A percentile compares a stretch with the other conserved stretches of the same genome.
Conservation (phyloP, 2,888 invertebrate genomes). For the Lasioglossum lativentre region DNA sequence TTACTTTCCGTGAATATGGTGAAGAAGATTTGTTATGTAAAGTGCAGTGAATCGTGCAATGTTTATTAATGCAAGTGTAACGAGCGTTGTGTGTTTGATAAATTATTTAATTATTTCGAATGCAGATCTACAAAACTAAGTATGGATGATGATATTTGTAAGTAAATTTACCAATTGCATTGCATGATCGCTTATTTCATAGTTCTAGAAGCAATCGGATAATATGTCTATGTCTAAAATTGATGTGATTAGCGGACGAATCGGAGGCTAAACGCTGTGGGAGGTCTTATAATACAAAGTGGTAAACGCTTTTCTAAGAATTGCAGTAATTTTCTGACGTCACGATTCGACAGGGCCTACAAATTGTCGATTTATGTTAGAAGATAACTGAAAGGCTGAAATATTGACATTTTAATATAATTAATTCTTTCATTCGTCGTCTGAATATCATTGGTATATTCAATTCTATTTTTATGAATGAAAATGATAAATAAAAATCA, state of each 20-base stretch:
- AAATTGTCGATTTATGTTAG: slow-evolving; percentile 10
- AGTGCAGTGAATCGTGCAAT: background rate
- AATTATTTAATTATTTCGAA: slow-evolving; percentile 3
- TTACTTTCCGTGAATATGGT: background rate
- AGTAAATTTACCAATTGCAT: slow-evolving; percentile 60
- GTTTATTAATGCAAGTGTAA: background rate
- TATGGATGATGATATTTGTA: slow-evolving; percentile 76
- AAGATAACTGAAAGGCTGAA: slow-evolving; percentile 16
- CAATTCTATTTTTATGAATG: background rate
- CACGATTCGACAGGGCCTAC: background rate
- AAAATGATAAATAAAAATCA: background rate
- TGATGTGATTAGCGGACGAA: slow-evolving; percentile 42
- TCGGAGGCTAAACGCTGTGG: slow-evolving; percentile 46
- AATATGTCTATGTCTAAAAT: slow-evolving; percentile 22
- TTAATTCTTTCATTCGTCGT: background rate
- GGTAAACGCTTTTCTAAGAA: slow-evolving; percentile 46
- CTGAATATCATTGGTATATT: background rate
- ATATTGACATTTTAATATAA: background rate
- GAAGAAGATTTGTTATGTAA: background rate
- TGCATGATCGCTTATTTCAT: background rate
- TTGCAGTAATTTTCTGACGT: slow-evolving; percentile 42
- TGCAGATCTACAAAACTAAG: slow-evolving; percentile 23
- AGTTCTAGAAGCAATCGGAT: slow-evolving; percentile 12
- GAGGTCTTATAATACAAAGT: slow-evolving; percentile 47
- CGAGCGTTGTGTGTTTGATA: background rate